A percentile compares a stretch with the other conserved stretches of the same genome.
These are phyloP conservation scores for Chlorocebus sabaeus DNA, from an alignment of 2,113 vertebrate genomes.

Conservation along the genomic window DNA sequence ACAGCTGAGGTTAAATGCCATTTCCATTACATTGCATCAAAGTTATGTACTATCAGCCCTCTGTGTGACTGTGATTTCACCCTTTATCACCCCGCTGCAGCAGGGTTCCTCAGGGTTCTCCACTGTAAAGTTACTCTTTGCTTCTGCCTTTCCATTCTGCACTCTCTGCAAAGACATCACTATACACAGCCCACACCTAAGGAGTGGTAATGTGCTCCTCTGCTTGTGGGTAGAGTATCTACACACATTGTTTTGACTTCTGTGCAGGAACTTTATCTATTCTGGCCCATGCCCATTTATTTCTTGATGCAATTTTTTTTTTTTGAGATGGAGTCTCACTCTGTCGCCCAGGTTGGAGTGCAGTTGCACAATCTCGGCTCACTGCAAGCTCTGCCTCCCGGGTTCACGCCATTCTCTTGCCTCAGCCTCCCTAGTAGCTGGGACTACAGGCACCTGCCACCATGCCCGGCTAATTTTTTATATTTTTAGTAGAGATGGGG, in stretches of 20 bases:
- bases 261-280: neutral
- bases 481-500: no score
- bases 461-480: no score
- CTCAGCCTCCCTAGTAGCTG: no score
- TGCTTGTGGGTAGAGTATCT: rapidly evolving
- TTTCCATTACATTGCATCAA: neutral
- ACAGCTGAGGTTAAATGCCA: neutral
- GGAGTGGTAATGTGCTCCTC: neutral
- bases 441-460: no score
- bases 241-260: neutral
- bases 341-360: no score
- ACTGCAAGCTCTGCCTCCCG: no score
- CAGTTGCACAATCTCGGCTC: no score
- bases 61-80: no score
- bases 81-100: neutral
- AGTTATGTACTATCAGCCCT: no score
- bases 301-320: neutral
- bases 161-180: neutral
- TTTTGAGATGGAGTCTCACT: no score
- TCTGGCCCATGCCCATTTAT: neutral
- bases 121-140: neutral
- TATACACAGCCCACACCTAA: rapidly evolving
- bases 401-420: no score
- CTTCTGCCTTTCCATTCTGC: rapidly evolving
- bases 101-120: neutral